A percentile compares a stretch with the other conserved stretches of the same genome.
phyloP scores from a whole-genome alignment of 2,888 invertebrate species.

The Lasiommata megera region DNA sequence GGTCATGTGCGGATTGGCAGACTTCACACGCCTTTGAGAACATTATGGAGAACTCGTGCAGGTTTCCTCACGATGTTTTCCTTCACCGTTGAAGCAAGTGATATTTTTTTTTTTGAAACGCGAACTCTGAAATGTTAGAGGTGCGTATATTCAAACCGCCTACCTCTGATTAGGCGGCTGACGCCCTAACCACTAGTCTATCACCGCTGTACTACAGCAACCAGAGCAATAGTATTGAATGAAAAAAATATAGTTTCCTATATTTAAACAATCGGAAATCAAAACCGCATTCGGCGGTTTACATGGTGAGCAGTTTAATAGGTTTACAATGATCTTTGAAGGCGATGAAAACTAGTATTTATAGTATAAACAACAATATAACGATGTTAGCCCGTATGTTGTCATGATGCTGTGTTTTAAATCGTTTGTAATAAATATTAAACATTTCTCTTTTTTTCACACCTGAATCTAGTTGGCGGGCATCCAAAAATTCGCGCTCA shows the following conservation, averaged over 20 bases:
- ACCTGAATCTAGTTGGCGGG: constrained; percentile 48
- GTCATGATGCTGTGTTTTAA: constrained; percentile 40
- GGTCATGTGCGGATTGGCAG: too few species aligned
- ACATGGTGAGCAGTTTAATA: neutral
- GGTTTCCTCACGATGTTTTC: too few species aligned
- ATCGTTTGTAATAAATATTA: constrained; percentile 40
- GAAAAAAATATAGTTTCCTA: constrained; percentile 4
- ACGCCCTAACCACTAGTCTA: too few species aligned
- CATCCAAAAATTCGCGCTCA: constrained; percentile 26
- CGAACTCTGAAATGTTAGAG: too few species aligned
- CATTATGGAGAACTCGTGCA: too few species aligned
- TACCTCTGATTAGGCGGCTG: too few species aligned
- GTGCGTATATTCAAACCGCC: too few species aligned
- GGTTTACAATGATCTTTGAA: neutral
- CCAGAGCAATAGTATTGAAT: too few species aligned
- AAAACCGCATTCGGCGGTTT: neutral
- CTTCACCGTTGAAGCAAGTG: too few species aligned
- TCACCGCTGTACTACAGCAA: too few species aligned
- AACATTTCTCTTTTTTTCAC: constrained; percentile 43
- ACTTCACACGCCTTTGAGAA: too few species aligned
- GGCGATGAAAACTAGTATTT: neutral
- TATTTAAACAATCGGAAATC: neutral
- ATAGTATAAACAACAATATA: constrained; percentile 5
- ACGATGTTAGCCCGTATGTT: constrained; percentile 30
- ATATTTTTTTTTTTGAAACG: too few species aligned